phyloP scores from a whole-genome alignment of 2,888 invertebrate genomes.

The Druceiella hillmani region DNA sequence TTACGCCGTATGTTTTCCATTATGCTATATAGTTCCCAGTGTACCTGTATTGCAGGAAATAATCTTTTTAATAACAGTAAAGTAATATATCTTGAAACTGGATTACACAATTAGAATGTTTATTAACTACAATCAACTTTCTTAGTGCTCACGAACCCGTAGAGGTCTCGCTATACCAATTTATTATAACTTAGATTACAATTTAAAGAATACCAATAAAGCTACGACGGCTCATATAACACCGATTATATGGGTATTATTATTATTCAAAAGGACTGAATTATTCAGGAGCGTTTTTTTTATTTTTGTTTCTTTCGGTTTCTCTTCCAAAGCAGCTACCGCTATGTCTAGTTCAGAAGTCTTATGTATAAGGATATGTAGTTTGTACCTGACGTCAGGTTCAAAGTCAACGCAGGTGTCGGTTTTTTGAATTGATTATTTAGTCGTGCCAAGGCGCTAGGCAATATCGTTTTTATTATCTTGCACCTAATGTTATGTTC shows the following conservation, averaged over 20 bases:
- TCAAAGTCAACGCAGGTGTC: constrained; percentile 35
- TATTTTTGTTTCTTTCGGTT: constrained; percentile 57
- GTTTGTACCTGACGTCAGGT: constrained; percentile 40
- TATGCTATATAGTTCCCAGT: no score
- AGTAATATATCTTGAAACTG: no score
- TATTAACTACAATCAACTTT: no score
- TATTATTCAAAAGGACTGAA: constrained; percentile 65
- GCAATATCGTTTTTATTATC: constrained; percentile 69
- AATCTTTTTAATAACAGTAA: no score
- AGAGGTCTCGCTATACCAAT: no score
- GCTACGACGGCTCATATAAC: constrained; percentile 91
- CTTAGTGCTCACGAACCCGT: no score
- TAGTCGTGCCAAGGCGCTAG: constrained; percentile 78
- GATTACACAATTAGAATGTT: no score
- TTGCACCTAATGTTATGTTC: constrained; percentile 70
- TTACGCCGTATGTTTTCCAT: no score
- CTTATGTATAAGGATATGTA: constrained; percentile 52
- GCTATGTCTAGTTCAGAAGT: constrained; percentile 79
- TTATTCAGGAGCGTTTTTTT: constrained; percentile 51
- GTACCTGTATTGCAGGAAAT: no score
- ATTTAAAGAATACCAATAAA: constrained; percentile 86
- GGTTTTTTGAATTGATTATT: constrained; percentile 61
- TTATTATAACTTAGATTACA: constrained; percentile 87
- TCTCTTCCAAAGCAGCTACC: constrained; percentile 63
- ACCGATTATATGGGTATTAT: constrained; percentile 91